Evolutionary conservation across 2,797 vertebrate genomes (phyloP), one percentile per base, ranked within the genome.

Genomic region (Acanthopagrus latus): DNA sequence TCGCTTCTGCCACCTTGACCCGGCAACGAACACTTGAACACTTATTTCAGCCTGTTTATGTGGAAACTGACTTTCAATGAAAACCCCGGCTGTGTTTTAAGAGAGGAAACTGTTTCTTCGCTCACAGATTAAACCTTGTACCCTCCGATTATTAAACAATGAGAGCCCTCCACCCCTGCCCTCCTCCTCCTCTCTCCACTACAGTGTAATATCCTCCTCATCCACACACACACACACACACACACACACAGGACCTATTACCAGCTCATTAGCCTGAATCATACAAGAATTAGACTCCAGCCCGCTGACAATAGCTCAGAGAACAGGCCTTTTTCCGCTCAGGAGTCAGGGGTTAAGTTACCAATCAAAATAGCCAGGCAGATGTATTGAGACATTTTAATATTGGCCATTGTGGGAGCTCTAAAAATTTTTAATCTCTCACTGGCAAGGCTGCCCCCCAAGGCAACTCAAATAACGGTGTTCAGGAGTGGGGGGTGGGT

Each of bases 291-390:
- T 98, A 98, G 96, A 97, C 97, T 97, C 95, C 95, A 95, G 95
- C 95, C 95, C 89, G 93, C 95, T 95, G 96, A 97, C 97, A 97
- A 97, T 97, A 94, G 96, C 96, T 96, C 93, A 90, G 95, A 97
- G 97, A 97, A 96, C 89, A 86, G 95, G 90, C 67, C 90, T 93
- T 94, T 96, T 80, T 97, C 96, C 41, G 95, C 97, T 96, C 95
- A 94, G 96, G 96, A 99, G 97, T 98, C 97, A 98, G 96, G 97
- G 98, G 98, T 99, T 99, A 98, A 97, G 97, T 98, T 97, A 97
- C 96, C 98, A 97, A 99, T 99, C 98, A 99, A 97, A 97, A 96
- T 96, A 96, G 96, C 96, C 96, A 92, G 94, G 96, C 95, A 97
- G 95, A 99, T 98, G 97, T 96, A 96, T 96, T 92, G 94, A 97